These are phyloP conservation scores for Pachypsylla venusta DNA, from an alignment of 1,140 invertebrate genomes.

Conservation along the genomic window DNA sequence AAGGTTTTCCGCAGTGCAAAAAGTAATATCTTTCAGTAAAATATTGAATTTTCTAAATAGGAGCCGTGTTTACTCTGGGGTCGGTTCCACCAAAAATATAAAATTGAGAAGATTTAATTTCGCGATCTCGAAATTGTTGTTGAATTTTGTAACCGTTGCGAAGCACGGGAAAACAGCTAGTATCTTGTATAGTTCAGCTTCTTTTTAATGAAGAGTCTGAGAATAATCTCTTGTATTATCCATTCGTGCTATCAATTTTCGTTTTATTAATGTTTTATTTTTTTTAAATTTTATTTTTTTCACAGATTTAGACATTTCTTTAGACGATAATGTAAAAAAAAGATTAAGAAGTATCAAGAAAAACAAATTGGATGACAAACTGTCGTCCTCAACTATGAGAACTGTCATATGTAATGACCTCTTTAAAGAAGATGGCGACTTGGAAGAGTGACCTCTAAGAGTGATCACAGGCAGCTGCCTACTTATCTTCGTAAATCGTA, in stretches of 20 bases:
- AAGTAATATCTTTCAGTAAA: no score
- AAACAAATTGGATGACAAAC: not conserved
- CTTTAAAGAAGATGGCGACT: not conserved
- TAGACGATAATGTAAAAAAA: not conserved
- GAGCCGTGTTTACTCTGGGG: no score
- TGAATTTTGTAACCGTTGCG: not conserved
- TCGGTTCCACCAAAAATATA: no score
- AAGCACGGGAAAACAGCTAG: not conserved
- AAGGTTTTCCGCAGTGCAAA: no score
- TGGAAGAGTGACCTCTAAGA: not conserved
- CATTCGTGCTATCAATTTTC: not conserved
- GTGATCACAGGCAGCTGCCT: not conserved
- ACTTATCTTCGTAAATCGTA: no score
- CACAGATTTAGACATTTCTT: not conserved
- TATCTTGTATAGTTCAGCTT: not conserved
- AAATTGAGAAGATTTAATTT: no score
- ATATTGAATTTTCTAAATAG: no score
- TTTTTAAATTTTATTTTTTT: not conserved
- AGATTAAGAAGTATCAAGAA: not conserved
- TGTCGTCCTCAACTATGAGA: not conserved
- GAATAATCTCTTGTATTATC: not conserved
- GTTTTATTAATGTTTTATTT: not conserved
- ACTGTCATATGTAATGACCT: not conserved
- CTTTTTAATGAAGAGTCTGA: not conserved
- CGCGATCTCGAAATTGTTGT: no score